Evolutionary conservation across 1,140 invertebrate species (phyloP).

Genomic region (Thereuonema tuberculata): DNA sequence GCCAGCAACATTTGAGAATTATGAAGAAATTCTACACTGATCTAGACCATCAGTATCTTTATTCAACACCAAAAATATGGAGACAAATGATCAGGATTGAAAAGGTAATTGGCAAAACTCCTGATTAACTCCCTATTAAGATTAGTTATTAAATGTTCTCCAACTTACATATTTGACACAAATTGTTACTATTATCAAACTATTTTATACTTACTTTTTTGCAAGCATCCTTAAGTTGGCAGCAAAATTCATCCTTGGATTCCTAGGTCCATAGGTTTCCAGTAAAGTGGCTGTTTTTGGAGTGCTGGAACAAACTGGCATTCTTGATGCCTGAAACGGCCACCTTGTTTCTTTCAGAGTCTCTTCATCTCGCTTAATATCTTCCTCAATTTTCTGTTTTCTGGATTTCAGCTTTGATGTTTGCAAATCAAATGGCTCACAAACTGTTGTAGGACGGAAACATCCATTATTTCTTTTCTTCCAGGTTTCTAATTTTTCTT

Average conservation of each 20-base stretch:
- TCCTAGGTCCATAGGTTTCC: too few species aligned
- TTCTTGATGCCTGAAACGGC: neutral
- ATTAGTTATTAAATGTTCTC: too few species aligned
- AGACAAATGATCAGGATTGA: too few species aligned
- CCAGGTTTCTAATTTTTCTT: neutral
- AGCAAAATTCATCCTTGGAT: neutral
- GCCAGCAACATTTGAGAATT: too few species aligned
- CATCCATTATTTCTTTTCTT: neutral
- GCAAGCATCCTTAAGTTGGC: neutral
- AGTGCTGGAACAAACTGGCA: neutral
- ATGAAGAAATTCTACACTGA: too few species aligned
- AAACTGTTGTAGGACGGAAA: neutral
- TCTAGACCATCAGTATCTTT: too few species aligned
- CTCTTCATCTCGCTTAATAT: neutral
- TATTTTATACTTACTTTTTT: neutral
- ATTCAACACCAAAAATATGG: too few species aligned
- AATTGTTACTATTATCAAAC: neutral
- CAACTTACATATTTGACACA: too few species aligned
- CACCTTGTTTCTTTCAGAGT: neutral
- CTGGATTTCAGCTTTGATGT: neutral
- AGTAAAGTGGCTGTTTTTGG: neutral
- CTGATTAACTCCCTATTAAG: too few species aligned
- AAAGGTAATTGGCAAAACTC: too few species aligned
- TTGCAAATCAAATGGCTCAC: neutral
- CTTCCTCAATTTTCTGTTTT: neutral